Evolutionary conservation across 35 echinoderm and acorn worm species (phyloP).

Genomic region (Amphiura filiformis): DNA sequence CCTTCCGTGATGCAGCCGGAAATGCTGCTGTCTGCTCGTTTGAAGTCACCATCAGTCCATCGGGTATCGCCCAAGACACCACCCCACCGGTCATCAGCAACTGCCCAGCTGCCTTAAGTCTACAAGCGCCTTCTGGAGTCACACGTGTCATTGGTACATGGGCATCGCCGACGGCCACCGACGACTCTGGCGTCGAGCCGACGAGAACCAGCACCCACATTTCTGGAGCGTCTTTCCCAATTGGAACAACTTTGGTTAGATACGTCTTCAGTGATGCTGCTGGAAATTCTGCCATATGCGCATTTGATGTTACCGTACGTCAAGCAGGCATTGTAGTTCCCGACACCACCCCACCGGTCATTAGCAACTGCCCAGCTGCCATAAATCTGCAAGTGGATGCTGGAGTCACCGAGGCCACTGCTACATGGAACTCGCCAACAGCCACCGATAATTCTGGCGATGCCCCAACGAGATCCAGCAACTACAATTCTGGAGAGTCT

Average conservation of each 20-base stretch:
- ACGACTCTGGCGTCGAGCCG: background rate
- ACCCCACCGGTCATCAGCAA: background rate
- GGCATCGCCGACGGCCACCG: background rate
- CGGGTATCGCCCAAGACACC: too few relatives aligned
- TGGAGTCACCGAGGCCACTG: too few relatives aligned
- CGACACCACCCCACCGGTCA: too few relatives aligned
- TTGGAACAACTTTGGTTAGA: too few relatives aligned
- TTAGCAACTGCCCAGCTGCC: too few relatives aligned
- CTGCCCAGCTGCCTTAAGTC: background rate
- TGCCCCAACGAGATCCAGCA: too few relatives aligned
- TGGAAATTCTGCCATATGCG: background rate
- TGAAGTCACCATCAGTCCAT: background rate
- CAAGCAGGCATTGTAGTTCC: background rate
- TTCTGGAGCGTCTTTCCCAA: background rate
- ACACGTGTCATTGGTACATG: background rate
- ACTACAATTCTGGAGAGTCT: too few relatives aligned
- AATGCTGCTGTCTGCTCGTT: too few relatives aligned
- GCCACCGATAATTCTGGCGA: too few relatives aligned
- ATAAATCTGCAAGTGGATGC: too few relatives aligned
- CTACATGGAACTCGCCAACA: too few relatives aligned
- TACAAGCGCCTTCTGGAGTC: background rate
- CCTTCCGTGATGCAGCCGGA: conserved; percentile 49
- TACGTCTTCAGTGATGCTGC: background rate
- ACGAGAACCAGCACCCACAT: background rate
- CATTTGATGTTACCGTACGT: background rate